Conservation (phyloP, 2,113 vertebrate species). For the Fregetta grallaria region DNA sequence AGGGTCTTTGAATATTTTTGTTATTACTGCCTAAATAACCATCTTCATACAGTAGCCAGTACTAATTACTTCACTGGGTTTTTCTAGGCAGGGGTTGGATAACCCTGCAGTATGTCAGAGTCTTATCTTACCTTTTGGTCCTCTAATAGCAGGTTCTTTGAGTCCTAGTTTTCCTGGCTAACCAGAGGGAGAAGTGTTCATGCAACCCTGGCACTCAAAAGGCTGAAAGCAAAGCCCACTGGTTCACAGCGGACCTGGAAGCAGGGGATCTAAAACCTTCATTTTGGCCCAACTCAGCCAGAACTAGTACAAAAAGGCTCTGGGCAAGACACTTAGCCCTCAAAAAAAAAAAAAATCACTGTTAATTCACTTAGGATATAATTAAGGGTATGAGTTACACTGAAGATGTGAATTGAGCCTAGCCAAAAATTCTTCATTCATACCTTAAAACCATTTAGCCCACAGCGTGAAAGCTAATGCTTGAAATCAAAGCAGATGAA, state of each 20-base stretch:
- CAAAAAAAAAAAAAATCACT: background rate
- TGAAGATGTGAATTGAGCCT: fast-evolving
- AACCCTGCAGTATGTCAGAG: background rate
- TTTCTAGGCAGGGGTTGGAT: background rate
- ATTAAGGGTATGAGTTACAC: background rate
- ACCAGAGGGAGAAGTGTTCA: fast-evolving
- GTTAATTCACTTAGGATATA: background rate
- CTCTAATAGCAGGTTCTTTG: no score
- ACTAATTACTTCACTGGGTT: background rate
- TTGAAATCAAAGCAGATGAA: background rate
- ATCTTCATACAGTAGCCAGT: fast-evolving
- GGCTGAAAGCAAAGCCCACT: background rate
- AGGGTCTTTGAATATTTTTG: no score
- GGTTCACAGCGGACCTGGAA: background rate
- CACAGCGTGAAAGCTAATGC: background rate
- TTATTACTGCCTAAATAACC: background rate
- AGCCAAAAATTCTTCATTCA: background rate
- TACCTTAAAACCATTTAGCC: background rate
- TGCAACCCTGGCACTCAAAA: background rate
- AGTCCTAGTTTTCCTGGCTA: background rate
- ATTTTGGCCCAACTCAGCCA: background rate
- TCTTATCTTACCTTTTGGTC: background rate
- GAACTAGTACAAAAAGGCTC: fast-evolving
- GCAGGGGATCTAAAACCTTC: background rate
- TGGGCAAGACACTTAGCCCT: background rate